Evolutionary conservation across 2,888 invertebrate genomes (phyloP).

Genomic region (Sarcophaga subvicina): DNA sequence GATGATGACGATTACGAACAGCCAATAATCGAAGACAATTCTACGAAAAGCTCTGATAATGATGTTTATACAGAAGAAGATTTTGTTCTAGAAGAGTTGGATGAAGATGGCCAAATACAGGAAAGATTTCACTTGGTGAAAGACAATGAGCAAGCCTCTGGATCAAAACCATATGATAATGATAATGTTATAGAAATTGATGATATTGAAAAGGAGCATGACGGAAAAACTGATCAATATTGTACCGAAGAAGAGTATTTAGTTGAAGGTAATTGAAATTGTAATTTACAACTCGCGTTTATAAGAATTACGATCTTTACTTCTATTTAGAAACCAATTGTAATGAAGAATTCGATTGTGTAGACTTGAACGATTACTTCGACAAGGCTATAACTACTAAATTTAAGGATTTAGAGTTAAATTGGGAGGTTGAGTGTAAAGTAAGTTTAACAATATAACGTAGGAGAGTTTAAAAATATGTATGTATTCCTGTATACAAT

Average conservation of each 20-base stretch:
- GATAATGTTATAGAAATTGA: not conserved
- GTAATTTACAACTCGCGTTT: not conserved
- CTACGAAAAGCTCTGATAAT: not conserved
- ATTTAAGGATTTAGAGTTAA: constrained; percentile 73
- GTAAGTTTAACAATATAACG: constrained; percentile 56
- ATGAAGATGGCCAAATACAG: not conserved
- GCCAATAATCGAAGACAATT: not conserved
- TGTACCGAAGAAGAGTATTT: constrained; percentile 58
- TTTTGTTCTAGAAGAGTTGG: not conserved
- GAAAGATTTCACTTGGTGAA: not conserved
- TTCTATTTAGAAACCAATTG: constrained; percentile 39
- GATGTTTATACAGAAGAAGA: not conserved
- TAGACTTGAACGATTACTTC: constrained; percentile 73
- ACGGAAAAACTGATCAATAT: not conserved
- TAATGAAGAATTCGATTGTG: constrained; percentile 60
- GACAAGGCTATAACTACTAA: constrained; percentile 73
- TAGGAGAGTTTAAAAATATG: not conserved
- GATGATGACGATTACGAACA: not conserved
- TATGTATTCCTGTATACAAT: not conserved
- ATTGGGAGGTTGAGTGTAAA: constrained; percentile 73
- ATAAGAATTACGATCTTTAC: not conserved
- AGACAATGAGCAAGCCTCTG: not conserved
- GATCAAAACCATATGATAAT: not conserved
- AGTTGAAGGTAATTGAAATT: constrained; percentile 50
- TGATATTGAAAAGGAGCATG: not conserved